phyloP scores from a whole-genome alignment of 2,797 vertebrate species.

The Melanotaenia pygmaea region DNA sequence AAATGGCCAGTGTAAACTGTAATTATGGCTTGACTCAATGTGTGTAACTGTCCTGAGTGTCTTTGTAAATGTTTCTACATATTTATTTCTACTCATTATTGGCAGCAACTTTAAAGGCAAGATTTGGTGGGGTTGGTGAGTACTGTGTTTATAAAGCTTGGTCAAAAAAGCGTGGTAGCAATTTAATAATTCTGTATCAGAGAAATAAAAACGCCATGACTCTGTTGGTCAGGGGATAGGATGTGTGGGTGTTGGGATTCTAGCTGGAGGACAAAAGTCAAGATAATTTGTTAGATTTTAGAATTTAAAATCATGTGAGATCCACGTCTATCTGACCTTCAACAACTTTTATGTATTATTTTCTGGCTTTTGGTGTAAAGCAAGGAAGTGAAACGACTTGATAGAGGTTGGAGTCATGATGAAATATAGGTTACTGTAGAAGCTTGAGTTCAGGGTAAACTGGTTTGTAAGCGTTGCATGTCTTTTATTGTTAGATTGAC shows the following conservation, averaged over 20 bases:
- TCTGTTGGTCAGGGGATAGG: conserved; percentile 12
- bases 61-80: background rate
- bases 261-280: conserved; percentile 10
- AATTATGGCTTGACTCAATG: no score
- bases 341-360: background rate
- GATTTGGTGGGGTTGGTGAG: conserved; percentile 71
- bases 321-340: background rate
- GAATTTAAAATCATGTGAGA: background rate
- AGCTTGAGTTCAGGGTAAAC: conserved; percentile 43
- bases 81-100: conserved; percentile 54
- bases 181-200: conserved; percentile 41
- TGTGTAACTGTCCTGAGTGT: background rate
- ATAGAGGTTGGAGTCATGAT: conserved; percentile 40
- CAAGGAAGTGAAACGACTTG: conserved; percentile 17
- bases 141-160: conserved; percentile 55
- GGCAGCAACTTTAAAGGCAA: conserved; percentile 68
- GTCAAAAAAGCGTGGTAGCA: conserved; percentile 70
- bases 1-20: no score
- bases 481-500: conserved; percentile 40
- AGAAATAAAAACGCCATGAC: conserved; percentile 48
- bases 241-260: background rate
- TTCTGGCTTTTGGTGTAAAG: background rate
- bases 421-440: conserved; percentile 55
- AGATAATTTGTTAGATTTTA: background rate
- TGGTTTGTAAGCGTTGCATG: conserved; percentile 30